phyloP scores from a whole-genome alignment of 2,888 invertebrate genomes.

The Dioctria linearis region DNA sequence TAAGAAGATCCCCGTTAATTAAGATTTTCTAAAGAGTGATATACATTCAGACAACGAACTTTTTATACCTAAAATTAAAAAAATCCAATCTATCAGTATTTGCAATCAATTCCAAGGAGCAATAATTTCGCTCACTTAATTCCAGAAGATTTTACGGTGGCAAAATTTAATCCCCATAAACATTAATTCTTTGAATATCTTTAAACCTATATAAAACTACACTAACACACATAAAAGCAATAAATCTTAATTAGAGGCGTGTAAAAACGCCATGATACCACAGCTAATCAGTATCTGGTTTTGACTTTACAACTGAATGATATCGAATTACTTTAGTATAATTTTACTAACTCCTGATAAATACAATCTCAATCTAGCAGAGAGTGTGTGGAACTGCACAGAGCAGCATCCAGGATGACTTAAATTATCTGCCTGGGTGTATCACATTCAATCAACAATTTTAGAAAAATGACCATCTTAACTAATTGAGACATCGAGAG shows the following conservation, averaged over 20 bases:
- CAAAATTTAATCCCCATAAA: too few relatives aligned
- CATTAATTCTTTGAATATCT: too few relatives aligned
- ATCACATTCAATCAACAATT: slow-evolving; percentile 22
- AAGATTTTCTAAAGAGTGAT: too few relatives aligned
- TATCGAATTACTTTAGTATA: slow-evolving; percentile 2
- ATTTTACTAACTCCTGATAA: neutral
- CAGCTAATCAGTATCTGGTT: neutral
- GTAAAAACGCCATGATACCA: neutral
- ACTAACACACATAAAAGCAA: neutral
- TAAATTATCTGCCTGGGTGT: neutral
- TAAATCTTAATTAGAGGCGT: slow-evolving; percentile 27
- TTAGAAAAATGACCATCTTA: slow-evolving; percentile 4
- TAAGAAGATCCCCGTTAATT: too few relatives aligned
- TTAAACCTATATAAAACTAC: too few relatives aligned
- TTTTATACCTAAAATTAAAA: too few relatives aligned
- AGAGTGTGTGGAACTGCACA: neutral
- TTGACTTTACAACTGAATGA: neutral
- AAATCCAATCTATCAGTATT: too few relatives aligned
- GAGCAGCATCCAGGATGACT: neutral
- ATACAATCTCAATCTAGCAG: neutral
- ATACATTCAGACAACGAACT: too few relatives aligned
- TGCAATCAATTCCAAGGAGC: too few relatives aligned
- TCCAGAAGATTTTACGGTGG: too few relatives aligned
- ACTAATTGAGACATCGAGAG: slow-evolving; percentile 15
- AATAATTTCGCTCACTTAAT: too few relatives aligned